Percentiles rank a stretch among this genome's conserved stretches.
Evolutionary conservation across 2,797 vertebrate genomes (phyloP).

Genomic region (Sebastiscus albofasciatus): DNA sequence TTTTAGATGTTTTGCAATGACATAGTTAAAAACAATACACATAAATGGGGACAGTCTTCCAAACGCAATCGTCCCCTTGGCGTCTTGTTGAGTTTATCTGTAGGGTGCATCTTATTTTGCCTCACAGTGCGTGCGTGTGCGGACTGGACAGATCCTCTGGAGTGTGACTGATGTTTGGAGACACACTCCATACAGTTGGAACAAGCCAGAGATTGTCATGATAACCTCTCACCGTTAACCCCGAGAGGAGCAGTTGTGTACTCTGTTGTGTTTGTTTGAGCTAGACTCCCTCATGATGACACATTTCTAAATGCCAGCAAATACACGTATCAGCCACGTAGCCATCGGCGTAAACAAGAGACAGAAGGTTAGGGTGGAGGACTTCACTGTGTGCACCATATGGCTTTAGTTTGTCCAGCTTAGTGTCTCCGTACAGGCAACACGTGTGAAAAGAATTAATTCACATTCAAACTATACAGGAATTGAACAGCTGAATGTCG

Average conservation of each 20-base stretch:
- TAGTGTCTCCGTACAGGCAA: constrained; percentile 17
- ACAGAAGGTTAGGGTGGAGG: constrained; percentile 42
- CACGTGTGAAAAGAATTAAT: constrained; percentile 13
- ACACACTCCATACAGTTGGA: constrained; percentile 53
- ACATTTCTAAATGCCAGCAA: constrained; percentile 30
- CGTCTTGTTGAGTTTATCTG: constrained; percentile 29
- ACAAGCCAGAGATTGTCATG: constrained; percentile 58
- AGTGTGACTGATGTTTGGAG: constrained; percentile 56
- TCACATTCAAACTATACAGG: not conserved
- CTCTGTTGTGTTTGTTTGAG: constrained; percentile 39
- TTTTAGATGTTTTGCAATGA: not conserved
- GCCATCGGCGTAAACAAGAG: constrained; percentile 28
- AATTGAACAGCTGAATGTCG: not conserved
- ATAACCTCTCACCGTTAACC: constrained; percentile 62
- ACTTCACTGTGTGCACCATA: constrained; percentile 33
- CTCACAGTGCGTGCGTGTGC: not conserved
- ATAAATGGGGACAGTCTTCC: not conserved
- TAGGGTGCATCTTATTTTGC: constrained; percentile 24
- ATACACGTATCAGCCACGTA: constrained; percentile 23
- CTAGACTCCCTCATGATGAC: constrained; percentile 8
- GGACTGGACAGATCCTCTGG: constrained; percentile 28
- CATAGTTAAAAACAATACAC: not conserved
- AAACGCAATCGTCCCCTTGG: not conserved
- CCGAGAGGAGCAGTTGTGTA: not conserved
- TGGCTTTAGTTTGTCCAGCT: constrained; percentile 43